Conservation (phyloP, 2,113 vertebrate species). For the Abramis brama region DNA sequence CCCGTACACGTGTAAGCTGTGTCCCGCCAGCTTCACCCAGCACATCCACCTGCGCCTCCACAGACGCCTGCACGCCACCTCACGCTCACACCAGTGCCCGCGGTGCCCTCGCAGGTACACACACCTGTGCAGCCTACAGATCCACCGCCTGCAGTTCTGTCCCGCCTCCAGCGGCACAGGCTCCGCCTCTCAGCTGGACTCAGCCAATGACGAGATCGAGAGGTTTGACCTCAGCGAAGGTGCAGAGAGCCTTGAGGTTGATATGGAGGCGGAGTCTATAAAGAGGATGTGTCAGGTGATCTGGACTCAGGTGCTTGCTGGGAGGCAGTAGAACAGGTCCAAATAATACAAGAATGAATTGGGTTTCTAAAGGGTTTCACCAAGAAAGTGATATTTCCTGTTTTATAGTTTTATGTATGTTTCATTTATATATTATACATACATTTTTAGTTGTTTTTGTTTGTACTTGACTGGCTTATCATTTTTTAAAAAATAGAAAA, state of each 20-base stretch:
- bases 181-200: slow-evolving; percentile 83
- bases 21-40: slow-evolving; percentile 89
- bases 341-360: neutral
- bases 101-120: slow-evolving; percentile 90
- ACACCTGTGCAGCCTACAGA: slow-evolving; percentile 89
- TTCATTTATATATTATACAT: no score
- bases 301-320: slow-evolving; percentile 82
- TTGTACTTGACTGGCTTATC: no score
- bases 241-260: slow-evolving; percentile 85
- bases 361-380: neutral
- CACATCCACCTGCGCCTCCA: slow-evolving; percentile 94
- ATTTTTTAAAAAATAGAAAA: no score
- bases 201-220: slow-evolving; percentile 88
- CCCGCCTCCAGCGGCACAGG: slow-evolving; percentile 72
- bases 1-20: slow-evolving; percentile 90
- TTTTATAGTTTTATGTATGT: no score
- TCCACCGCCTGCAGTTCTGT: slow-evolving; percentile 91
- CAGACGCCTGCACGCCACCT: slow-evolving; percentile 87
- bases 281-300: slow-evolving; percentile 72
- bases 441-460: no score
- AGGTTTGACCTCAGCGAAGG: slow-evolving; percentile 91
- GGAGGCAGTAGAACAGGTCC: slow-evolving; percentile 47
- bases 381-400: neutral
- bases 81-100: slow-evolving; percentile 86
- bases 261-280: slow-evolving; percentile 68